Percentiles rank a stretch among this genome's conserved stretches.
These are phyloP conservation scores for Ptychodera flava DNA, from an alignment of 35 echinoderm and acorn worm species.

Conservation along the genomic window DNA sequence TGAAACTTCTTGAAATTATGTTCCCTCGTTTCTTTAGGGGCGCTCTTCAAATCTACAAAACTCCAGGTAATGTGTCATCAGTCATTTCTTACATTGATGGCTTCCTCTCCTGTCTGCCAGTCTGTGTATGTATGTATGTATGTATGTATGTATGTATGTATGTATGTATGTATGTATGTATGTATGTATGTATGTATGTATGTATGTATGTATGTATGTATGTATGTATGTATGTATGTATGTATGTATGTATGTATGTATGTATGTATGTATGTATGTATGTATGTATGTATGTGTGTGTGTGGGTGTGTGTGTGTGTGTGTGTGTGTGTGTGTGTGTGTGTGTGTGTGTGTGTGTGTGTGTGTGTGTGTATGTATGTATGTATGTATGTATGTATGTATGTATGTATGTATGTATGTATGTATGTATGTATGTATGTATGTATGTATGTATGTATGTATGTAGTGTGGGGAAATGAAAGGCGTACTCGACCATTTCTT, in stretches of 20 bases:
- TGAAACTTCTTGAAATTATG: constrained; percentile 6
- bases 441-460: constrained; percentile 2
- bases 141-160: neutral
- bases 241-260: neutral
- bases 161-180: constrained; percentile 2
- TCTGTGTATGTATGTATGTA: neutral
- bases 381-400: constrained; percentile 2
- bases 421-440: neutral
- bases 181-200: constrained; percentile 2
- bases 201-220: constrained; percentile 2
- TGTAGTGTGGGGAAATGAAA: neutral
- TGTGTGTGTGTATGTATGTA: neutral
- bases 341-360: neutral
- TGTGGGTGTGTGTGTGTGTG: neutral
- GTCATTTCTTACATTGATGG: too few relatives aligned
- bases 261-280: neutral
- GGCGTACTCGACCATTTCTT: too few relatives aligned
- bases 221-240: neutral
- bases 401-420: constrained; percentile 2
- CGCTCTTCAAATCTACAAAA: neutral
- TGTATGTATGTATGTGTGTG: neutral
- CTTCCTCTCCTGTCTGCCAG: neutral
- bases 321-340: neutral
- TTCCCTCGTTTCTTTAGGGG: constrained; percentile 15
- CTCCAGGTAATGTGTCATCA: too few relatives aligned